Evolutionary conservation across 2,797 vertebrate genomes (phyloP), one percentile per base, ranked within the genome.

Genomic region (Hipposideros larvatus): DNA sequence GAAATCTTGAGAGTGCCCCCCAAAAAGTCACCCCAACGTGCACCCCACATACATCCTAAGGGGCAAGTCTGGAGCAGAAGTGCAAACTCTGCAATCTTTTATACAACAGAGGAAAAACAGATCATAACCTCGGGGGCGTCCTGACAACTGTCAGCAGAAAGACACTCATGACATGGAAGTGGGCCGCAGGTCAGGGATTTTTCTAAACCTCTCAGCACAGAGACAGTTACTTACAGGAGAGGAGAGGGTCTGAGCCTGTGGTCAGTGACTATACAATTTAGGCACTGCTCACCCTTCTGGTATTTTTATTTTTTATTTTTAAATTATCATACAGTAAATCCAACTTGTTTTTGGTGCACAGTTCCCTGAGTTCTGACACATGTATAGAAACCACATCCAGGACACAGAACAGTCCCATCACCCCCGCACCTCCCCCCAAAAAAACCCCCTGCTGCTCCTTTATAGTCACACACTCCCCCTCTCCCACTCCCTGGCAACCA

Each of bases 401-500:
- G 77, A 51, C 53, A 83, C 53, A 63, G 66, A 88, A 57, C 10
- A 21, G 26, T 79, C 43, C 83, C n/a, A 2, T 92, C 61, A 63
- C 59, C 11, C 59, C 59, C 51, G 13, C 87, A 16, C 57, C 15
- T 37, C 51, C 46, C 46, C 18, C 16, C 16, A 2, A 18, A 63
- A 59, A 61, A 18, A 22, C 11, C 68, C 63, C 75, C 74, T 26
- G 11, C 68, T 31, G 79, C 34, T 78, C 77, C 28, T n/a, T 89
- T 37, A 18, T 4, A 61, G 51, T 2, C 26, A 31, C 41, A 34
- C 15, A 0, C 41, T 28, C 11, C 37, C 51, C 51, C n/a, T 57
- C 78, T 65, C 3, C 61, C 53, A 51, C 22, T 9, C 24, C 61
- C 85, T 90, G 78, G 89, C 91, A 97, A 80, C 79, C 59, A 74